These are phyloP conservation scores for Steinernema carpocapsae DNA, from an alignment of 2,888 invertebrate species.

Conservation along the genomic window DNA sequence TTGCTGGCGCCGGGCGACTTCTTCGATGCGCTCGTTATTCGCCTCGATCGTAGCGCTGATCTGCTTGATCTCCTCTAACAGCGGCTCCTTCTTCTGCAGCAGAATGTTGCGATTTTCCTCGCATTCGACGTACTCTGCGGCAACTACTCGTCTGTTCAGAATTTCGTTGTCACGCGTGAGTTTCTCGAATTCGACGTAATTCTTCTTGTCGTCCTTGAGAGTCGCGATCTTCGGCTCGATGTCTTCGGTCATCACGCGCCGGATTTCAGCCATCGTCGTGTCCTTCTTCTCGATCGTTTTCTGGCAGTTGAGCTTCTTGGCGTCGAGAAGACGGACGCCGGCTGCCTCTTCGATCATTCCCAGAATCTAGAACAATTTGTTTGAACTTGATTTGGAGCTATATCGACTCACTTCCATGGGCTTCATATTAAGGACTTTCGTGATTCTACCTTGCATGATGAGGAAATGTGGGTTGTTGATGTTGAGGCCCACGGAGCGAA, in stretches of 20 bases:
- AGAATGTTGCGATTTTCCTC: conserved; percentile 74
- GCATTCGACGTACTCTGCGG: conserved; percentile 77
- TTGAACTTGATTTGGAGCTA: conserved; percentile 27
- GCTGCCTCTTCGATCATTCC: conserved; percentile 99
- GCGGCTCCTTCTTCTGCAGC: conserved; percentile 71
- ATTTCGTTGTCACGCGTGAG: conserved; percentile 83
- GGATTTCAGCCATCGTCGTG: conserved; percentile 82
- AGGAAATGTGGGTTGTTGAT: conserved; percentile 97
- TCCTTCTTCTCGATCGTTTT: conserved; percentile 91
- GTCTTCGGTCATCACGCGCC: conserved; percentile 76
- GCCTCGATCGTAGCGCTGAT: conserved; percentile 24
- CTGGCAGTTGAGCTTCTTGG: conserved; percentile 84
- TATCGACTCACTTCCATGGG: conserved; percentile 80
- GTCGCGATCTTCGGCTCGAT: conserved; percentile 87
- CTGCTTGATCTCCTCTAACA: conserved; percentile 37
- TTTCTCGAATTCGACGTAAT: conserved; percentile 86
- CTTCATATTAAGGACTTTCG: conserved; percentile 98
- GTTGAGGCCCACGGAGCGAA: conserved; percentile 93
- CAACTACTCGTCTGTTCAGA: conserved; percentile 78
- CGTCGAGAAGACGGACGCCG: conserved; percentile 94
- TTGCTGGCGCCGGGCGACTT: conserved; percentile 51
- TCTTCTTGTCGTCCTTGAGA: conserved; percentile 82
- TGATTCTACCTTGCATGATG: conserved; percentile 98
- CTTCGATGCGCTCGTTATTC: conserved; percentile 25
- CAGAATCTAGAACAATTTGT: conserved; percentile 76